Base-by-base conservation (phyloP, 2,113 vertebrate species). In the Cairina moschata region DNA sequence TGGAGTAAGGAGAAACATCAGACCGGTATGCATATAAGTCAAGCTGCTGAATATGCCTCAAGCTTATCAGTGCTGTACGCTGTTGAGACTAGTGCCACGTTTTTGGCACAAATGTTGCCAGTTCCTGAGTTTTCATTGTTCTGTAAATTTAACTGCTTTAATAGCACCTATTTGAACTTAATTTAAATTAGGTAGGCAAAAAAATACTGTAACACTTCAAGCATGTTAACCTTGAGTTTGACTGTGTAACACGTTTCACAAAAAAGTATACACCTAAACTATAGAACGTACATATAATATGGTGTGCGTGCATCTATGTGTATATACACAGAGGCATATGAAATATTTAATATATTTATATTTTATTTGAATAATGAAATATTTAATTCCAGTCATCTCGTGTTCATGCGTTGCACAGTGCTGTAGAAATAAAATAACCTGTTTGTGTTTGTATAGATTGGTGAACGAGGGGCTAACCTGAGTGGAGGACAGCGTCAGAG, bases 401-500 rank as follows among this genome's bases (percentile, higher is more conserved):
- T 58, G 62, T 32, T 66, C 34, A 50, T 3, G 2, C 66, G 31
- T 58, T 90, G 52, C 40, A 10, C 8, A 8, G 32, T 80, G 46
- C 29, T 71, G 31, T n/a, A 68, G 85, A 75, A 82, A 18, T 67
- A 31, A 60, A 89, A 8, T n/a, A 56, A 58, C 0, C 5, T 2
- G 4, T 73, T 8, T 59, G 20, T 83, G 31, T 95, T n/a, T 80
- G 32, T 82, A 74, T 96, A 99, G 99, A 98, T 99, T n/a, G 99
- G 99, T 17, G 99, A 99, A 84, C 98, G 99, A 48, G 99, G 99
- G 7, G 98, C 99, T 60, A 99, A 98, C 96, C 96, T 99, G 83
- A 99, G 99, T 8, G 99, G 99, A 18, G 99, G 99, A 11, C 99
- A 99, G 88, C 98, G 99, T 11, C 99, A 99, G 94, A 98, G 99